Base-by-base conservation (phyloP, 2,888 invertebrate species). In the Nemotelus nigrinus region DNA sequence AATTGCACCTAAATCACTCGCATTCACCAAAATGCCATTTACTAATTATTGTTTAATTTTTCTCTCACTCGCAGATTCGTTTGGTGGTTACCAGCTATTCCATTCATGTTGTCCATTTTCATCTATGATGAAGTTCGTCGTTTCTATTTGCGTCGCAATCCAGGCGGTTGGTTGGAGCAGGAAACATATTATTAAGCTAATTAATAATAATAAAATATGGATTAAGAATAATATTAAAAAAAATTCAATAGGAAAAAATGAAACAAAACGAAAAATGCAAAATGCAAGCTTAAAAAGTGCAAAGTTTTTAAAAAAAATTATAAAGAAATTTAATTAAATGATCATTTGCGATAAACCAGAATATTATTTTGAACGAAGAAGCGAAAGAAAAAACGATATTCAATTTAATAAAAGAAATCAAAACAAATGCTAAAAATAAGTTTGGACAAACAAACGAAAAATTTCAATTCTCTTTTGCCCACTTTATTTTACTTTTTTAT, bases 31-130 rank as follows among this genome's bases (percentile, higher is more conserved):
- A n/a, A n/a, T n/a, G 8, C 57, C 86, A 68, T 72, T 45, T 8
- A 47, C 50, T 58, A 43, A 43, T 58, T 43, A 41, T 64, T 63
- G 64, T 71, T 63, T 79, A 53, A n/a, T 81, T 79, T 77, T 75
- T 78, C 79, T 79, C 71, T 43, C 81, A 80, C 86, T 89, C 58
- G 70, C 87, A 98, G 98, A 91, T 96, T 97, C 89, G 95, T 96
- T 85, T 99, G 98, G 98, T 99, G 98, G 99, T 91, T 99, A 89
- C 97, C 98, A 82, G 98, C 98, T 84, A 90, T 99, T 87, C 98
- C 98, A 83, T 99, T 99, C 92, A 96, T 96, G 92, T 90, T 98
- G 89, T 93, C 97, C 86, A 99, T 99, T 91, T 98, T 98, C 92
- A 93, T 98, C 88, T 99, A 98, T 90, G 99, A 99, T 89, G 99